Base-by-base conservation (phyloP, 2,888 invertebrate genomes). In the Megalurothrips usitatus region DNA sequence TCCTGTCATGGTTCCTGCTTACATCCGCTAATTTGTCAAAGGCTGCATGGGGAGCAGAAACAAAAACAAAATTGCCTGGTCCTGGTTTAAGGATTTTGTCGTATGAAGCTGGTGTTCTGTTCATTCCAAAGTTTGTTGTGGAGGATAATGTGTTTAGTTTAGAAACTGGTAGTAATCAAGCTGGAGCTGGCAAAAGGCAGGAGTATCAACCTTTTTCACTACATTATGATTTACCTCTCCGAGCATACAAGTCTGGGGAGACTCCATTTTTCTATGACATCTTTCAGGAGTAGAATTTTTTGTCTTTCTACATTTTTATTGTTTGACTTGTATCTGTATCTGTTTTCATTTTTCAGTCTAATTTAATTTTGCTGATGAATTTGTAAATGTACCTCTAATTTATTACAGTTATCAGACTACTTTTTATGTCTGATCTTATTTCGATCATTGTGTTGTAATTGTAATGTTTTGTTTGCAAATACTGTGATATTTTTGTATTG, bases 11-110 rank as follows among this genome's bases (percentile, higher is more conserved):
- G 93, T 96, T 94, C 86, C 87, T 96, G 0, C 88, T 98, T 0
- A 97, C 97, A 0, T 98, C 98, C 81, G 96, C 96, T 0, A 99
- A 99, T 88, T 88, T 98, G 49, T 99, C 98, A 17, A 98, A 98
- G 89, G 96, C 98, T 0, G 99, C 99, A 0, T 99, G 99, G 99
- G 99, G 99, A 75, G 88, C 88, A 14, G 87, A 90, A 12, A 92
- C 91, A 83, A 91, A 90, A 82, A 91, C 90, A 0, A 75, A 23
- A 26, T 26, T 75, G 12, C 86, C 90, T 0, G 91, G 94, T 52
- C 86, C 87, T 48, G 88, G 88, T 83, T 86, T 91, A 80, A 88
- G 88, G 84, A 91, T 97, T 12, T 91, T 95, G 86, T 97, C 96
- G 78, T 98, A 95, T 86, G 98, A 99, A 87, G 93, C 92, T 0